Base-by-base conservation (phyloP, 2,888 invertebrate species). In the Drosophila cyrtoloma region DNA sequence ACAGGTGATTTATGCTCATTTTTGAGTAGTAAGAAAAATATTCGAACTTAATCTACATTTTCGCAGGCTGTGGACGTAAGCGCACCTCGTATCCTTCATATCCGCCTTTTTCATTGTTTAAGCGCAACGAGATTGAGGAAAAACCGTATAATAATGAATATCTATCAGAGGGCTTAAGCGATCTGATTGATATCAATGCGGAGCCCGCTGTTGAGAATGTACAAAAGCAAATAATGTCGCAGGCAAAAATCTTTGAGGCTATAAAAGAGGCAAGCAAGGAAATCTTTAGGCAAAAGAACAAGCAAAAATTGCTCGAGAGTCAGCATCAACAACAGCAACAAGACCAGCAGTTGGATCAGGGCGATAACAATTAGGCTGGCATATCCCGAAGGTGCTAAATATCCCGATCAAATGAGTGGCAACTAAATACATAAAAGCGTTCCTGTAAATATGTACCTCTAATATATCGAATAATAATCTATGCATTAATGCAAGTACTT, bases 261-360 rank as follows among this genome's bases (percentile, higher is more conserved):
- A 96, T 97, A 26, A 97, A 97, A 88, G 96, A 96, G 86, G 96
- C 96, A 1, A 96, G 96, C 91, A 95, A 95, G 16, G 96, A 96
- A 91, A 94, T 96, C 68, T 94, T 95, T 37, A 94, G 96, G 72
- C 94, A 95, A 77, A 96, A 95, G 91, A 95, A 86, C 42, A 90
- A 86, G 19, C 92, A 92, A 58, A 91, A 90, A 72, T 71, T 87
- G 73, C 62, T 82, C 32, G 79, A 84, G 62, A 84, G 83, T 44
- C 75, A 86, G 44, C 79, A 88, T 26, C 81, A 75, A 30, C 32
- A 22, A 22, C 32, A 83, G 16, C 75, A 86, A 51, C 78, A 88
- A 28, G 80, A 76, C 28, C 77, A 72, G 12, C 58, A 32, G 16
- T 16, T 79, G 80, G 83, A 81, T 30, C 80, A 79, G 50, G 75